A percentile compares a stretch with the other conserved stretches of the same genome.
Evolutionary conservation across 2,888 invertebrate species (phyloP).

Genomic region (Drosophila kuntzei): DNA sequence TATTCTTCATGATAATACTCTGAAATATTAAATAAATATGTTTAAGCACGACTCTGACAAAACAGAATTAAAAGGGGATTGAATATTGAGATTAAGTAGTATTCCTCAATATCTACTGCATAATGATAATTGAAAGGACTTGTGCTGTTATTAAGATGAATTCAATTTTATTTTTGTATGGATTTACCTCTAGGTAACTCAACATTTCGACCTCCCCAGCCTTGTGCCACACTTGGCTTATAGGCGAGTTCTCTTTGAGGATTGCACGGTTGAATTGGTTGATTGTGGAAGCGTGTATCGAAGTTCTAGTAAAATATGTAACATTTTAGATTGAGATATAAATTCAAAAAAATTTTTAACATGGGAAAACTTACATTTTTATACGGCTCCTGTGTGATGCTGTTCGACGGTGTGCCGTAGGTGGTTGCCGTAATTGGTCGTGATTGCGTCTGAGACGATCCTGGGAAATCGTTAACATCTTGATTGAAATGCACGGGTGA

Average conservation of each 20-base stretch:
- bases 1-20: conserved; percentile 40
- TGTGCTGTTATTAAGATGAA: neutral
- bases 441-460: neutral
- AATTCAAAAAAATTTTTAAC: neutral
- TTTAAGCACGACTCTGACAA: neutral
- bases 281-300: conserved; percentile 6
- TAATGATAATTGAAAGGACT: too few relatives aligned
- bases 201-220: conserved; percentile 84
- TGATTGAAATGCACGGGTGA: conserved; percentile 39
- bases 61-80: neutral
- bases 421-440: neutral
- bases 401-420: neutral
- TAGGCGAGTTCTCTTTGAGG: conserved; percentile 84
- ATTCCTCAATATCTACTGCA: too few relatives aligned
- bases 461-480: conserved; percentile 25
- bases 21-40: conserved; percentile 40
- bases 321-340: neutral
- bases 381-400: conserved; percentile 13
- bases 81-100: too few relatives aligned
- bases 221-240: conserved; percentile 85
- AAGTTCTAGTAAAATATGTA: conserved; percentile 12
- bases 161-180: neutral
- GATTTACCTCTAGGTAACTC: conserved; percentile 83
- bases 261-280: conserved; percentile 42
- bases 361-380: conserved; percentile 31